Conservation (phyloP, 2,888 invertebrate species). For the Liposcelis brunnea region DNA sequence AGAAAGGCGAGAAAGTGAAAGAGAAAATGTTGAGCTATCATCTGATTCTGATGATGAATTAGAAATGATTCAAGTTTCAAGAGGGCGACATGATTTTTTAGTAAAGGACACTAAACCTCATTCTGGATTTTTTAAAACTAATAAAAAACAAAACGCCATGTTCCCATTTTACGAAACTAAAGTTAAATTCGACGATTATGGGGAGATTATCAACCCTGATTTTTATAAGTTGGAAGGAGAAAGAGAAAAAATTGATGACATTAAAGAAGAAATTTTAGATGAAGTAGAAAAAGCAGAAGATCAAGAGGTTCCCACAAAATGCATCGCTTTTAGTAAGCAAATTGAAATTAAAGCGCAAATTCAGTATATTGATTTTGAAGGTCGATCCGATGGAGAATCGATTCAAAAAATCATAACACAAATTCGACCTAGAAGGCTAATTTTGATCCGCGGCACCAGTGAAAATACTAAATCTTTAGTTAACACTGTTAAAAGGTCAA, state of each 20-base stretch:
- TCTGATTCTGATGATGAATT: slow-evolving; percentile 73
- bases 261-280: slow-evolving; percentile 45
- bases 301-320: slow-evolving; percentile 78
- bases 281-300: slow-evolving; percentile 41
- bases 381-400: slow-evolving; percentile 73
- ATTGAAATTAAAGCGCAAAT: slow-evolving; percentile 70
- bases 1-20: slow-evolving; percentile 25
- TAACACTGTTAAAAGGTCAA: slow-evolving; percentile 43
- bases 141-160: slow-evolving; percentile 89
- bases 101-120: slow-evolving; percentile 55
- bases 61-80: slow-evolving; percentile 60
- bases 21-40: slow-evolving; percentile 39
- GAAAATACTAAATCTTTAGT: slow-evolving; percentile 52
- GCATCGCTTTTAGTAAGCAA: slow-evolving; percentile 52
- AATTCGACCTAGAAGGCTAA: slow-evolving; percentile 63
- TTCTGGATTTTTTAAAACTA: slow-evolving; percentile 69
- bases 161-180: slow-evolving; percentile 89
- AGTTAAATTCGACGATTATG: slow-evolving; percentile 86
- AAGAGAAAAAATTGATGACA: slow-evolving; percentile 44
- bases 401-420: slow-evolving; percentile 63
- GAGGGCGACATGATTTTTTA: slow-evolving; percentile 74
- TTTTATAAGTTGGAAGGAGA: slow-evolving; percentile 74
- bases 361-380: slow-evolving; percentile 94
- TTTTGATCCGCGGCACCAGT: slow-evolving; percentile 54
- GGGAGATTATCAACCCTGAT: slow-evolving; percentile 83